phyloP scores from a whole-genome alignment of 2,888 invertebrate species.

The Cerceris rybyensis region DNA sequence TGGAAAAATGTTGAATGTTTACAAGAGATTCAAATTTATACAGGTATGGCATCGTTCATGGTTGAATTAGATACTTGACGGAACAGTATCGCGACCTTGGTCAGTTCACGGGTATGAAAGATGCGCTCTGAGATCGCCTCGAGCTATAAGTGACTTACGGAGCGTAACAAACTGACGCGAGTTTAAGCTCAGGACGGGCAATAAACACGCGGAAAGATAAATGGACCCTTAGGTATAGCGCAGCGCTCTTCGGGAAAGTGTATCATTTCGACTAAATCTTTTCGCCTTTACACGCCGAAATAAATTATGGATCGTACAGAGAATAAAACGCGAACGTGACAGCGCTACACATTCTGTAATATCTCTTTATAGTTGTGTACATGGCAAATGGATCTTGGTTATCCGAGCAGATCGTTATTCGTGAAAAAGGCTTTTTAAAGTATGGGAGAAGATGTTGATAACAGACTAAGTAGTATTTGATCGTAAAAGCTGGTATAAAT shows the following conservation, averaged over 20 bases:
- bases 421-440: too few species aligned
- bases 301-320: slow-evolving; percentile 29
- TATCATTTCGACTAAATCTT: slow-evolving; percentile 61
- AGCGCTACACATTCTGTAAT: not conserved
- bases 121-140: slow-evolving; percentile 54
- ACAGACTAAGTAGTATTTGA: too few species aligned
- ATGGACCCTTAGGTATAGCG: slow-evolving; percentile 68
- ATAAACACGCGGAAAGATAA: slow-evolving; percentile 81
- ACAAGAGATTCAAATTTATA: not conserved
- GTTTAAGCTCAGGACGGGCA: slow-evolving; percentile 79
- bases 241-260: slow-evolving; percentile 62
- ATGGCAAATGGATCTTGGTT: too few species aligned
- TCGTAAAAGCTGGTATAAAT: too few species aligned
- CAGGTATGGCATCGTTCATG: slow-evolving; percentile 27
- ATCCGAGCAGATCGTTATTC: too few species aligned
- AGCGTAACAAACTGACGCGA: slow-evolving; percentile 81
- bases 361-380: too few species aligned
- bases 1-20: not conserved
- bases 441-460: too few species aligned
- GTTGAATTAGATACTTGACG: slow-evolving; percentile 46
- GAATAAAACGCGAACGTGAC: slow-evolving; percentile 15
- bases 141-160: slow-evolving; percentile 80
- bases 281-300: slow-evolving; percentile 32
- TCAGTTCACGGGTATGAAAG: slow-evolving; percentile 21
- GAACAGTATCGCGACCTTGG: slow-evolving; percentile 37